These are phyloP conservation scores for Probosciger aterrimus DNA, from an alignment of 2,113 vertebrate species.

Conservation along the genomic window DNA sequence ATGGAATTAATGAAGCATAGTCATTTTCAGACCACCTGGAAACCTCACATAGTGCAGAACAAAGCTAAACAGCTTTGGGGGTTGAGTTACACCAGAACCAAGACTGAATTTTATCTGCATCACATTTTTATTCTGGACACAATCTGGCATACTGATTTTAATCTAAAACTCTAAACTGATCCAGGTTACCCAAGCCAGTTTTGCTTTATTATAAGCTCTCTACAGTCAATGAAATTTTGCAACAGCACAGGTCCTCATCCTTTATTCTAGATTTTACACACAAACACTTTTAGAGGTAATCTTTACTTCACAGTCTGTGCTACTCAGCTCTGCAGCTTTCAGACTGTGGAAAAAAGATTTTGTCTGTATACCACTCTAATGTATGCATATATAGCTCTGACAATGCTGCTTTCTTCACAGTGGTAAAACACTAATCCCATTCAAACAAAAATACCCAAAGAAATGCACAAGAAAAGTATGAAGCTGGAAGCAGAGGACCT, in stretches of 20 bases:
- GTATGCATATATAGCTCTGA: not conserved
- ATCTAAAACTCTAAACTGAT: not conserved
- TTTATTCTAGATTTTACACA: not conserved
- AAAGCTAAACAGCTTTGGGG: not conserved
- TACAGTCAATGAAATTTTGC: not conserved
- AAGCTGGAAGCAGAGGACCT: not conserved
- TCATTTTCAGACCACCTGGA: slow-evolving; percentile 10
- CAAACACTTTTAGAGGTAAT: not conserved
- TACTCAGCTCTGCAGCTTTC: not conserved
- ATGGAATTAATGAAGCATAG: slow-evolving; percentile 22
- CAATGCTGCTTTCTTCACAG: not conserved
- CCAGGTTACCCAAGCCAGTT: not conserved
- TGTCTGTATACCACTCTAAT: not conserved
- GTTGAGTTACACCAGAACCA: not conserved
- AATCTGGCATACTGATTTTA: not conserved
- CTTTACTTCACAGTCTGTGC: not conserved
- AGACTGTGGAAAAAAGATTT: not conserved
- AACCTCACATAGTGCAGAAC: slow-evolving; percentile 30
- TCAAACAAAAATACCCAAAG: not conserved
- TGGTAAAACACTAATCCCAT: not conserved
- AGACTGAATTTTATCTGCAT: not conserved
- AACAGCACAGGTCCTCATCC: not conserved
- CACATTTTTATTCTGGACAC: slow-evolving; percentile 10
- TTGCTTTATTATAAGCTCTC: not conserved
- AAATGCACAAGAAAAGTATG: not conserved